Evolutionary conservation across 2,113 vertebrate genomes (phyloP), one percentile per base, ranked within the genome.

Genomic region (Capricornis sumatraensis): DNA sequence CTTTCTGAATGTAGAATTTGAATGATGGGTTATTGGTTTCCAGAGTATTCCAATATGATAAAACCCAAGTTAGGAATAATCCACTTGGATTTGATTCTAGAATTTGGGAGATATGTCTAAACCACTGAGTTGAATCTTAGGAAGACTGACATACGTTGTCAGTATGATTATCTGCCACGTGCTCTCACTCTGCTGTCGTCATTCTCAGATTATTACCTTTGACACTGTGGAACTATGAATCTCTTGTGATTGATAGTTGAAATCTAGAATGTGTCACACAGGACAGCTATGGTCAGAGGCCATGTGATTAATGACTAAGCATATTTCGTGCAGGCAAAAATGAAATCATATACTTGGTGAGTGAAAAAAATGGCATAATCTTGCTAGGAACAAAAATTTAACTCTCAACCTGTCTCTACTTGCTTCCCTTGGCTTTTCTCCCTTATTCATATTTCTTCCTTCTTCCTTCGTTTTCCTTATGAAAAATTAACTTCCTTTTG

Each of bases 1-100:
- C 67, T 94, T 96, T 94, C 45, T 96, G 40, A 95, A 62, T 13
- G 67, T 76, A 95, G 15, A 12, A 23, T 95, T 67, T 79, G 30
- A 96, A n/a, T 83, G 53, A 89, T 89, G 85, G 36, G 67, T 52
- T 67, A 57, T 45, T 74, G 87, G 28, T 93, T 90, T 83, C 5
- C 28, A 90, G 13, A 91, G 19, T 23, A 94, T 96, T 95, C 21
- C 6, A 89, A 25, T 47, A 45, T 87, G 57, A 85, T 83, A 81
- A 93, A 95, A 82, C 10, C 30, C 21, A 89, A 83, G 33, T 36
- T 76, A 25, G 87, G 16, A 78, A 87, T 74, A 89, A 91, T 89
- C 33, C 52, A 28, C 53, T 89, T 83, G 33, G 62, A 57, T 64
- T 95, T 7, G 50, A 89, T 87, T 87, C 60, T 71, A 60, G 67